Evolutionary conservation across 2,888 invertebrate species (phyloP).

Genomic region (Dasypolia templi): DNA sequence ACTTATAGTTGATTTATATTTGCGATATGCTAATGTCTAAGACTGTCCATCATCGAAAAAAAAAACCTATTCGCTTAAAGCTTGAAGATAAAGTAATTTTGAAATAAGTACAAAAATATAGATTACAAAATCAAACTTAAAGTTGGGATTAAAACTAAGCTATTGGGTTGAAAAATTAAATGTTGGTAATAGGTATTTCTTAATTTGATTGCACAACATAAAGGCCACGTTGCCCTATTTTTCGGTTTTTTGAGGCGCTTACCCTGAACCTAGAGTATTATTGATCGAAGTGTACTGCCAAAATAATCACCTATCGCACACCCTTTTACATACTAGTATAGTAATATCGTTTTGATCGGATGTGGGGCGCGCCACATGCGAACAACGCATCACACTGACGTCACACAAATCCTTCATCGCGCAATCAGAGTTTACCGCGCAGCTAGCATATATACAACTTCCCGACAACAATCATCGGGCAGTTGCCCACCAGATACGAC

Average conservation of each 20-base stretch:
- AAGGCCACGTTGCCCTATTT: background rate
- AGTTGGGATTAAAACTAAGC: no score
- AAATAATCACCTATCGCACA: background rate
- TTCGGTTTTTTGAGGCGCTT: background rate
- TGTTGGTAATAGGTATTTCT: background rate
- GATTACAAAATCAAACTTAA: no score
- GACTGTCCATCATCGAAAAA: background rate
- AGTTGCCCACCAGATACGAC: no score
- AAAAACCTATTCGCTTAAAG: background rate
- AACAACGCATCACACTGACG: no score
- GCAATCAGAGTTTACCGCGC: no score
- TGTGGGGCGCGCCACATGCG: no score
- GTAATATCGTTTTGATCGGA: background rate
- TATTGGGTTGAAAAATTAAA: background rate
- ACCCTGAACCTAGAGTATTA: background rate
- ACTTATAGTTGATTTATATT: background rate
- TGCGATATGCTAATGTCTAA: background rate
- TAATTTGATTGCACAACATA: background rate
- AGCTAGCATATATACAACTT: no score
- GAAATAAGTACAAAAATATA: background rate
- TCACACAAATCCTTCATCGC: no score
- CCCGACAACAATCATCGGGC: no score
- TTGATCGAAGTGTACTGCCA: background rate
- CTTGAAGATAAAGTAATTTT: background rate
- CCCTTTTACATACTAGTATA: background rate